Conservation (phyloP, 2,797 vertebrate species). For the Cossypha caffra region DNA sequence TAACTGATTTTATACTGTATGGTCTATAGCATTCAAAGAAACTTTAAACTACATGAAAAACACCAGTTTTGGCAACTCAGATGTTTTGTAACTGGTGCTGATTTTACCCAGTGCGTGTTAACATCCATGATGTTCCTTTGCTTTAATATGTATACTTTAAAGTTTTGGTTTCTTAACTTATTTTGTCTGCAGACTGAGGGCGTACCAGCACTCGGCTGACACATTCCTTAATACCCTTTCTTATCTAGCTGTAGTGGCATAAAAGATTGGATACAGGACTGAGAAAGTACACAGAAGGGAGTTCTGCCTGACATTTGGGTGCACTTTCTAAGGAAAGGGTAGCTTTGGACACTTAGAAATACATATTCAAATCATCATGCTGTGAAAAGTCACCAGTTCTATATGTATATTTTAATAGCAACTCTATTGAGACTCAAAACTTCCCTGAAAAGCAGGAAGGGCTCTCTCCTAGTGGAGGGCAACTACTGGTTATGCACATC, state of each 20-base stretch:
- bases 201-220: background rate
- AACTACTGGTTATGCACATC: accelerated
- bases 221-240: background rate
- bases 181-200: background rate
- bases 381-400: background rate
- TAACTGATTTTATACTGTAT: background rate
- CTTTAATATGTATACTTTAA: background rate
- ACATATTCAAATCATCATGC: background rate
- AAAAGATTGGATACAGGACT: background rate
- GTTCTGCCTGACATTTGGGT: background rate
- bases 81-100: background rate
- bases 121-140: background rate
- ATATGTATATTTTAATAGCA: background rate
- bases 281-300: background rate
- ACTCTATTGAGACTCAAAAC: background rate
- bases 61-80: background rate
- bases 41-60: background rate
- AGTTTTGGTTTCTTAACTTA: background rate
- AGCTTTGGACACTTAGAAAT: background rate
- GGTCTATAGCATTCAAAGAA: background rate
- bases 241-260: background rate
- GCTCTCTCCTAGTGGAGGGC: background rate
- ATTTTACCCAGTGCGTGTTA: background rate
- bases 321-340: background rate
- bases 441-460: background rate